Evolutionary conservation across 2,797 vertebrate genomes (phyloP), one percentile per base, ranked within the genome.

Genomic region (Prunella strophiata): DNA sequence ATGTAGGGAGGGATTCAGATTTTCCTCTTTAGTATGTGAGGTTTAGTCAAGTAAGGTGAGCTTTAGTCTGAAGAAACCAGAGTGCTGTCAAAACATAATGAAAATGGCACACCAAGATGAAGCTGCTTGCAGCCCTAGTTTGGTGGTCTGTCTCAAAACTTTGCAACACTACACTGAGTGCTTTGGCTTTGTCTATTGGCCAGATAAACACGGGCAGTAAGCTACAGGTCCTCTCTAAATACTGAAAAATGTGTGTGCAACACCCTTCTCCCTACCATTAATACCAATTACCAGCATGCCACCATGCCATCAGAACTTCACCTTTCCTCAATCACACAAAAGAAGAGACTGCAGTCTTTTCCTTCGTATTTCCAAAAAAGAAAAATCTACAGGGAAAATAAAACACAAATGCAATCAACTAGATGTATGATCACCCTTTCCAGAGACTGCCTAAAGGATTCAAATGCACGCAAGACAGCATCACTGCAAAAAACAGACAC

Each of bases 391-490:
- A 62, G 8, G 5, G 20, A 76, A 89, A 75, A 75, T 52, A 57
- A 85, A 84, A 48, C 40, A 21, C 34, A 17, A 79, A 68, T 25
- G 4, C 29, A 54, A 47, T 22, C 23, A 38, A 9, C 11, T 13
- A 25, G 34, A 62, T 1, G 1, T 12, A n/a, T 22, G 11, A 58
- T n/a, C 15, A 58, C 3, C 4, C 27, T 47, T 34, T 70, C 19
- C 25, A 62, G 1, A 20, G 19, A 36, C 11, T 14, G n/a, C 7
- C 38, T 57, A 16, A 45, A 36, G 21, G 30, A 52, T 47, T 79
- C 25, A 58, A 82, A 73, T 0, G 0, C 36, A 72, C 0, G 1
- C 19, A 52, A 50, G 20, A 52, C 16, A 61, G 30, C n/a, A 76
- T 7, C 30, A 59, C 1, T 57, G 45, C 11, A 71, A 51, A 51